Conservation (phyloP, 2,797 vertebrate genomes). For the Gambusia yucatana region DNA sequence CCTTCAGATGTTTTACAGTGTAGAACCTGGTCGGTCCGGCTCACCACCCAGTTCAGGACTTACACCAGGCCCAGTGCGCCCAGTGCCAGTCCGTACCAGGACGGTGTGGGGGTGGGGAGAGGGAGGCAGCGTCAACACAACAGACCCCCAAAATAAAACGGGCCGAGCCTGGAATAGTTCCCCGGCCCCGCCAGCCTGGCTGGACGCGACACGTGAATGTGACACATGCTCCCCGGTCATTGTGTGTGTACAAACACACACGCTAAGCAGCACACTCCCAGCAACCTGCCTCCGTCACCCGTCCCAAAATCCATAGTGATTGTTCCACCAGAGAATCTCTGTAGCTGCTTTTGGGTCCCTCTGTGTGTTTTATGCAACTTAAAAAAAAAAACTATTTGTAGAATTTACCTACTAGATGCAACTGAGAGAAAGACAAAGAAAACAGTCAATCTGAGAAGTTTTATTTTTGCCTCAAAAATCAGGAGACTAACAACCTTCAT, state of each 20-base stretch:
- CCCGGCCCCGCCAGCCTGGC: slow-evolving; percentile 51
- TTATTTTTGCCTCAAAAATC: neutral
- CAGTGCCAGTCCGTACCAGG: slow-evolving; percentile 12
- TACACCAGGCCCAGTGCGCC: slow-evolving; percentile 16
- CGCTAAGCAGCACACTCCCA: slow-evolving; percentile 5
- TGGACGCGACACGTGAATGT: slow-evolving; percentile 56
- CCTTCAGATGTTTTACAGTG: neutral
- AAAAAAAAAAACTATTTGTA: neutral
- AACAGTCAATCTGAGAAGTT: neutral
- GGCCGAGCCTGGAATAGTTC: slow-evolving; percentile 66
- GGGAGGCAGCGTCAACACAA: slow-evolving; percentile 59
- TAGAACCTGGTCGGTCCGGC: neutral
- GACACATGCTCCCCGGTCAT: slow-evolving; percentile 62
- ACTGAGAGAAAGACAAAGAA: neutral
- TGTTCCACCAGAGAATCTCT: slow-evolving; percentile 46
- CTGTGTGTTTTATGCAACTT: neutral
- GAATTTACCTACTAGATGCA: neutral
- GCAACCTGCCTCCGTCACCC: slow-evolving; percentile 19
- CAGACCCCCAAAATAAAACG: slow-evolving; percentile 71
- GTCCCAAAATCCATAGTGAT: slow-evolving; percentile 58
- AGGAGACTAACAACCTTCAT: neutral
- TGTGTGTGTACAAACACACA: slow-evolving; percentile 16
- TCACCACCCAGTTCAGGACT: slow-evolving; percentile 23
- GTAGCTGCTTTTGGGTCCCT: slow-evolving; percentile 26
- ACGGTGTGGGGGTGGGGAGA: slow-evolving; percentile 22